These are phyloP conservation scores for Homarus gammarus DNA, from an alignment of 2,888 invertebrate species.

Conservation along the genomic window DNA sequence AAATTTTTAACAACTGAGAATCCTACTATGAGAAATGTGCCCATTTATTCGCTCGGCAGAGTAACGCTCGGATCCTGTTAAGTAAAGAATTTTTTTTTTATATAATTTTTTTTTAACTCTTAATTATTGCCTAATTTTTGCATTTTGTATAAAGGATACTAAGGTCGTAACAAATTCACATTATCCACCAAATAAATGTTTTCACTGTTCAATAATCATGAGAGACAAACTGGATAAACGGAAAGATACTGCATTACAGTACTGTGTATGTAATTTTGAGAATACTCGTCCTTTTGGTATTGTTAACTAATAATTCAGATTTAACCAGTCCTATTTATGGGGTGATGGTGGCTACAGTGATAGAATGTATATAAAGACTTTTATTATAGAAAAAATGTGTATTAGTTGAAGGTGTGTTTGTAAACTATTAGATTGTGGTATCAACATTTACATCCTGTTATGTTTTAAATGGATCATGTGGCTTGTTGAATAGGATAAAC, in stretches of 20 bases:
- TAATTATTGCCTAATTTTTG: neutral
- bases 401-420: neutral
- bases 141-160: slow-evolving; percentile 8
- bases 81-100: neutral
- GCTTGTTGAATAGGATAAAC: neutral
- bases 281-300: neutral
- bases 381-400: neutral
- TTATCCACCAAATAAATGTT: no score
- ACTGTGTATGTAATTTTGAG: neutral
- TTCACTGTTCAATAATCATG: no score
- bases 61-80: neutral
- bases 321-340: neutral
- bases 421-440: neutral
- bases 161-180: no score
- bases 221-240: no score
- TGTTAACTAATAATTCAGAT: neutral
- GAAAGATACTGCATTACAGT: neutral
- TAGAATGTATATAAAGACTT: neutral
- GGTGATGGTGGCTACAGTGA: neutral
- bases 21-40: neutral
- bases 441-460: neutral
- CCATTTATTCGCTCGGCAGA: neutral
- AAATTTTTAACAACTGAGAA: neutral
- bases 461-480: neutral
- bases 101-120: neutral